phyloP scores from a whole-genome alignment of 2,888 invertebrate species.

The Anagyrus pseudococci region DNA sequence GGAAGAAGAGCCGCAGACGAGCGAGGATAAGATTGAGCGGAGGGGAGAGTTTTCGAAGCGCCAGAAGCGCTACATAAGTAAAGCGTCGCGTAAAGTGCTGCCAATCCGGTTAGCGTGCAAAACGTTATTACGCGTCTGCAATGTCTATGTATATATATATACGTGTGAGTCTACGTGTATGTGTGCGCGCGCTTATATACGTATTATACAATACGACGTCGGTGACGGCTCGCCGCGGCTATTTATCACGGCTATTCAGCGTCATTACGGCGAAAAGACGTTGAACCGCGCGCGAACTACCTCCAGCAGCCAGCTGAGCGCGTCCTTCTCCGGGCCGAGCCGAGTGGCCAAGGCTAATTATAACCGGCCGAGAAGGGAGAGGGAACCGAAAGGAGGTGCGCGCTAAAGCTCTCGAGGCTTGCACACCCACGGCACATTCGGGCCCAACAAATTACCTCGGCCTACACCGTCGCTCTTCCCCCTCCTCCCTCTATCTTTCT shows the following conservation, averaged over 20 bases:
- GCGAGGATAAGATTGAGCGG: no score
- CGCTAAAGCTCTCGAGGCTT: no score
- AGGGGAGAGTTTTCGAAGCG: no score
- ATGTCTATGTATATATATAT: no score
- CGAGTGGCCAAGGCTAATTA: not conserved
- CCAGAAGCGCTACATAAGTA: no score
- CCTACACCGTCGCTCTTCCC: not conserved
- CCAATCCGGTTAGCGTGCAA: no score
- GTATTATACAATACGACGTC: no score
- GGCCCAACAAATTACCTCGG: not conserved
- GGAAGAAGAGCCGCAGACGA: no score
- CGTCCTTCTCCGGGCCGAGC: not conserved
- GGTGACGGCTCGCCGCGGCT: conserved; percentile 7
- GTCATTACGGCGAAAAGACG: conserved; percentile 39
- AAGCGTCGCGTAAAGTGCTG: no score
- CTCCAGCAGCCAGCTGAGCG: not conserved
- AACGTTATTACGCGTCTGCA: no score
- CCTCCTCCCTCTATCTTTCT: not conserved
- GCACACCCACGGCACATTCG: not conserved
- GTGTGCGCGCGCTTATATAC: no score
- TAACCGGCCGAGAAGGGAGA: not conserved
- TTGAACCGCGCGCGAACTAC: conserved; percentile 23
- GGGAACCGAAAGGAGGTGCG: not conserved
- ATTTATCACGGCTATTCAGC: conserved; percentile 39
- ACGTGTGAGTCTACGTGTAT: no score